Base-by-base conservation (phyloP, 2,888 invertebrate species). In the Ptychoptera contaminata region DNA sequence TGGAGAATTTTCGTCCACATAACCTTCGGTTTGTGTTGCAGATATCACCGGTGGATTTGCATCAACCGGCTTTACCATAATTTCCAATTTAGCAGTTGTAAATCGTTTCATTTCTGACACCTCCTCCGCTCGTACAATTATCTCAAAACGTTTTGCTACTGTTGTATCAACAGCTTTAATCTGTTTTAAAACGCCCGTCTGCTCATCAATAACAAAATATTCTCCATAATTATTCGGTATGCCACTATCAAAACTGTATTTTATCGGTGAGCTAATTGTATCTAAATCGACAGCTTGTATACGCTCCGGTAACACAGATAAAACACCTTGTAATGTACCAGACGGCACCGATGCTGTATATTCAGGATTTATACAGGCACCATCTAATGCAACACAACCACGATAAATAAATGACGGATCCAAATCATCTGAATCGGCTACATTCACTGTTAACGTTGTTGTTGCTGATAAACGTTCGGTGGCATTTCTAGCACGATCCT, bases 211-310 rank as follows among this genome's bases (percentile, higher is more conserved):
- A 50, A 81, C 75, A 65, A 92, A 91, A 62, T 82, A 90, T 10
- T 81, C 81, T 0, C 71, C 67, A 68, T 81, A 92, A 46, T 77
- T 76, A 8, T 77, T 70, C 0, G 90, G 91, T 51, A 74, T 77
- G 0, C 90, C 91, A 50, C 79, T 82, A 11, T 82, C 73, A 56
- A 91, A 87, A 46, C 76, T 79, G 61, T 90, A 91, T 43, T 73
- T 73, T 48, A 92, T 87, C 1, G 82, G 78, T 1, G 86, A 77
- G 57, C 86, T 83, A 38, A 91, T 73, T 1, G 88, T 86, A 58
- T 91, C 91, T 76, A 86, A 81, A 62, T 92, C 91, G 0, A 86
- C 79, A 0, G 91, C 91, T 65, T 87, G 85, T 48, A 92, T 87
- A 59, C 86, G 82, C 59, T 88, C 88, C 0, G 91, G 91, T 31